phyloP scores from a whole-genome alignment of 2,888 invertebrate species.

The Mythimna ferrago region DNA sequence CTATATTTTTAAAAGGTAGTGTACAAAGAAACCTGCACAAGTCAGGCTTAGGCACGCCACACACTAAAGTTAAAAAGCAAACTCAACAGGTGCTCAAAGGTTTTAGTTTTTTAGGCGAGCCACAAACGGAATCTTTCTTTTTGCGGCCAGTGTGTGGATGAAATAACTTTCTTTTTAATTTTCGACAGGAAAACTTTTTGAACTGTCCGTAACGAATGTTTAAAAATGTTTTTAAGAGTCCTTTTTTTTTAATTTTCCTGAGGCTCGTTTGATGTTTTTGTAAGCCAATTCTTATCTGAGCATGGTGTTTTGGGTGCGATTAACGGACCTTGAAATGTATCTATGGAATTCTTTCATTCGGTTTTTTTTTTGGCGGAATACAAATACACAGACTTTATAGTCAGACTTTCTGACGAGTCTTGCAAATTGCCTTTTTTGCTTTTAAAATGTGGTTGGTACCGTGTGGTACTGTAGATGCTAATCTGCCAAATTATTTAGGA shows the following conservation, averaged over 20 bases:
- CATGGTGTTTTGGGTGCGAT: background rate
- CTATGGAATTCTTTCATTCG: background rate
- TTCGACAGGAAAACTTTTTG: slow-evolving; percentile 45
- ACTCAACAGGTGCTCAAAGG: slow-evolving; percentile 67
- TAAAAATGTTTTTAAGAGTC: background rate
- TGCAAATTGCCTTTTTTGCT: background rate
- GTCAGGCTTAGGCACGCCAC: slow-evolving; percentile 50
- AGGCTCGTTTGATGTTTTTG: background rate
- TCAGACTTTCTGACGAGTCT: too few relatives aligned
- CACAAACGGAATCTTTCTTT: slow-evolving; percentile 59
- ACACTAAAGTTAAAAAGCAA: slow-evolving; percentile 60
- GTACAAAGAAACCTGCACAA: slow-evolving; percentile 35
- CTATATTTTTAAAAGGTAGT: slow-evolving; percentile 35
- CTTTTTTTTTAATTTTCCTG: background rate
- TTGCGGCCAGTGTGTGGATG: slow-evolving; percentile 51
- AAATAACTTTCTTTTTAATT: slow-evolving; percentile 54
- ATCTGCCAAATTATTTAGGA: background rate
- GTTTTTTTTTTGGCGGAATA: background rate
- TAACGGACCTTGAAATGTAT: too few relatives aligned
- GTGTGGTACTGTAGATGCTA: background rate
- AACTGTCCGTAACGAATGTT: slow-evolving; percentile 21
- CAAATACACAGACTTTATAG: background rate
- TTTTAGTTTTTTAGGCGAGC: slow-evolving; percentile 56
- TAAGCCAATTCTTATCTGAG: background rate
- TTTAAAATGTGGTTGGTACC: background rate